These are phyloP conservation scores for Allygus modestus DNA, from an alignment of 2,888 invertebrate genomes.

Conservation along the genomic window DNA sequence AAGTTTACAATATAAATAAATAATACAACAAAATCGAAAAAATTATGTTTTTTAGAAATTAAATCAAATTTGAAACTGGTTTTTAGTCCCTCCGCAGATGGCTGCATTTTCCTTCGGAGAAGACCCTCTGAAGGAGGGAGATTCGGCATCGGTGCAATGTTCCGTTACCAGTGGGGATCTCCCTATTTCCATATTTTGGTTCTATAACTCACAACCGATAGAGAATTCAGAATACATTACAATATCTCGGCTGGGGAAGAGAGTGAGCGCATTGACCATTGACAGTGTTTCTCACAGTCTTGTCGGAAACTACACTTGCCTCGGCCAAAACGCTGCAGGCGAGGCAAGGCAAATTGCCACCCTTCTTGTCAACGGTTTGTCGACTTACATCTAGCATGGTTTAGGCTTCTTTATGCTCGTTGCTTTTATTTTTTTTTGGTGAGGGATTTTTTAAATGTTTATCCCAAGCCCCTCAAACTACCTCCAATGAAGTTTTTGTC, in stretches of 20 bases:
- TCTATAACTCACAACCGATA: conserved; percentile 49
- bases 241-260: conserved; percentile 72
- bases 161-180: conserved; percentile 73
- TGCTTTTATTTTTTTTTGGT: background rate
- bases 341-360: conserved; percentile 71
- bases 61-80: background rate
- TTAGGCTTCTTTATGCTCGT: background rate
- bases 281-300: conserved; percentile 69
- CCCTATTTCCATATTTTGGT: conserved; percentile 76
- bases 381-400: background rate
- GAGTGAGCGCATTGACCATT: conserved; percentile 72
- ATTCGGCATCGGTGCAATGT: conserved; percentile 72
- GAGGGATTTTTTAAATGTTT: background rate
- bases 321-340: conserved; percentile 73
- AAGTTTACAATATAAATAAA: too few relatives aligned
- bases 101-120: conserved; percentile 73
- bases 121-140: conserved; percentile 72
- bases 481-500: too few relatives aligned
- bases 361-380: conserved; percentile 69
- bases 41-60: too few relatives aligned
- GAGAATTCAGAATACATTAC: conserved; percentile 71
- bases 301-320: conserved; percentile 74
- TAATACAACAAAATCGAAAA: too few relatives aligned
- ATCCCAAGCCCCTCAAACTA: background rate
- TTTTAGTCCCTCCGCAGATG: conserved; percentile 68